Evolutionary conservation across 1,140 invertebrate genomes (phyloP).

Genomic region (Teleogryllus occipitalis): DNA sequence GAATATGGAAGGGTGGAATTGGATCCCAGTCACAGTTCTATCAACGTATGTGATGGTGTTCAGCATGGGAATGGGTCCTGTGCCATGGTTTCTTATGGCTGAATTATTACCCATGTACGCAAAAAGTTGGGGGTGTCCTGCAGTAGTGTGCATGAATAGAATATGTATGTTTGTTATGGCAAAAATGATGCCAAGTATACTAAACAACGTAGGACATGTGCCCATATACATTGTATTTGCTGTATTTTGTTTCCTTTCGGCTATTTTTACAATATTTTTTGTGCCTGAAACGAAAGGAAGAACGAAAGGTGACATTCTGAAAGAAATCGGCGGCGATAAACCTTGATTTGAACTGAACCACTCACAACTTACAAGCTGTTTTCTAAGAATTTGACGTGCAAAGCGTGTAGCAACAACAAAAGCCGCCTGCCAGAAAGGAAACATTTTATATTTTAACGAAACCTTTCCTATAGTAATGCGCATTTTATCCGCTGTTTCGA

Average conservation of each 20-base stretch:
- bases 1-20: too few species aligned
- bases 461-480: too few species aligned
- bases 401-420: too few species aligned
- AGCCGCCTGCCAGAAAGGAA: too few species aligned
- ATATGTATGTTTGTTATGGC: constrained; percentile 54
- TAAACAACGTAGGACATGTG: constrained; percentile 49
- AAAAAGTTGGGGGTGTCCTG: constrained; percentile 44
- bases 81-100: constrained; percentile 74
- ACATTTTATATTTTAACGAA: too few species aligned
- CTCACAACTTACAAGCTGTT: too few species aligned
- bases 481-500: too few species aligned
- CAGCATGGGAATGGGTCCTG: constrained; percentile 56
- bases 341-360: too few species aligned
- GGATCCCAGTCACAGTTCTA: constrained; percentile 56
- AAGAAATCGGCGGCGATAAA: constrained; percentile 55
- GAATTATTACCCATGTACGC: constrained; percentile 68
- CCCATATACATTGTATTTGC: constrained; percentile 73
- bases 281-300: constrained; percentile 78
- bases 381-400: too few species aligned
- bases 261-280: constrained; percentile 52
- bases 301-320: constrained; percentile 64
- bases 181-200: constrained; percentile 57
- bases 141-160: constrained; percentile 40
- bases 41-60: constrained; percentile 44
- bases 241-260: constrained; percentile 54